Percentiles rank a stretch among this genome's conserved stretches.
Evolutionary conservation across 2,113 vertebrate species (phyloP).

Genomic region (Pantherophis guttatus): DNA sequence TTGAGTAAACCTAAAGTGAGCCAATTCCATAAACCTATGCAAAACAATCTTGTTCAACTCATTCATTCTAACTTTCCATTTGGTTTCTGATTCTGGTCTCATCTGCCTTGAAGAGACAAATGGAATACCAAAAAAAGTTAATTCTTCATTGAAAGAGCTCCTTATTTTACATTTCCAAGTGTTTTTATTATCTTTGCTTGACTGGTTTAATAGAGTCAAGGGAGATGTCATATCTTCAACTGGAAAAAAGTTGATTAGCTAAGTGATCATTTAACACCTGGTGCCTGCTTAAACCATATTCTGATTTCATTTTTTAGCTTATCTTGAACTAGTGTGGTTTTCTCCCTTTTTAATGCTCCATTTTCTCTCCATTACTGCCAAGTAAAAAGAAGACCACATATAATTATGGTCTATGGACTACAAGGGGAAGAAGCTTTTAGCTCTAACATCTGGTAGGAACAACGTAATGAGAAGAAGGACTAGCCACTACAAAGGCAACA

Average conservation of each 20-base stretch:
- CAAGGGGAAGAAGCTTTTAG: not conserved
- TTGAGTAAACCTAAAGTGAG: not conserved
- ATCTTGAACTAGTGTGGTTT: slow-evolving; percentile 28
- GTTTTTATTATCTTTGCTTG: rapidly evolving
- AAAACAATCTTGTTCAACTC: not conserved
- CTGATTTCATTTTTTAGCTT: slow-evolving; percentile 51
- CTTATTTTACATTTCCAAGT: slow-evolving; percentile 36
- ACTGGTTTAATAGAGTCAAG: not conserved
- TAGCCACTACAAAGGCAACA: not conserved
- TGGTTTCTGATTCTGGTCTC: not conserved
- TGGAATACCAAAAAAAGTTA: slow-evolving; percentile 22
- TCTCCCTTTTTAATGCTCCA: slow-evolving; percentile 46
- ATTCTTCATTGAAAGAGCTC: slow-evolving; percentile 17
- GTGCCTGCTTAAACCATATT: slow-evolving; percentile 53
- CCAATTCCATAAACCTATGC: not conserved
- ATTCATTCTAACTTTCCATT: not conserved
- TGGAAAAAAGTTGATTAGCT: slow-evolving; percentile 48
- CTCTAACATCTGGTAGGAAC: slow-evolving; percentile 35
- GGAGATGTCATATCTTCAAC: slow-evolving; percentile 39
- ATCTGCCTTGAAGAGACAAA: slow-evolving; percentile 22
- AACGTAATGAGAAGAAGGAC: not conserved
- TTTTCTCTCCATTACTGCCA: slow-evolving; percentile 41
- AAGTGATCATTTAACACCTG: slow-evolving; percentile 58
- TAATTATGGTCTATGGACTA: slow-evolving; percentile 8
- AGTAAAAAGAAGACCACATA: slow-evolving; percentile 50